Conservation (phyloP, 2,888 invertebrate species). For the Rhorus exstirpatorius region DNA sequence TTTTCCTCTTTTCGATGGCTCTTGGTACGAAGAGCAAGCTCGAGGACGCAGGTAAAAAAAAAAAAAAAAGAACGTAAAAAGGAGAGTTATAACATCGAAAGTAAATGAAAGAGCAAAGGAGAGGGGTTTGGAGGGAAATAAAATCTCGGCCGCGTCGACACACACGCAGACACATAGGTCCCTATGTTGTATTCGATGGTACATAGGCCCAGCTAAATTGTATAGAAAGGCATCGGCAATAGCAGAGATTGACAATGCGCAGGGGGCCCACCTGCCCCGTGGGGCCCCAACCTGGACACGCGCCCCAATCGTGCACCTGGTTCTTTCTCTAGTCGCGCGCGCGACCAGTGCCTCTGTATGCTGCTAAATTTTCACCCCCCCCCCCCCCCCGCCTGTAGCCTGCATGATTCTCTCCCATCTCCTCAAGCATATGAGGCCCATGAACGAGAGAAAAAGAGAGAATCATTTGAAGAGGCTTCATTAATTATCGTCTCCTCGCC, state of each 20-base stretch:
- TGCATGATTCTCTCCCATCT: conserved; percentile 7
- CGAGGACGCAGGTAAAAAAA: conserved; percentile 55
- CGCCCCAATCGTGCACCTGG: conserved; percentile 84
- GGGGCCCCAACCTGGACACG: conserved; percentile 83
- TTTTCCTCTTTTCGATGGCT: background rate
- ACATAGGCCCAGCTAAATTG: conserved; percentile 42
- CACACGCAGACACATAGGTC: conserved; percentile 49
- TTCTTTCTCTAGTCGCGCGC: conserved; percentile 63
- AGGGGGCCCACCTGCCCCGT: conserved; percentile 86
- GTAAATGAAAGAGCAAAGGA: conserved; percentile 57
- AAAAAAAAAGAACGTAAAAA: conserved; percentile 45
- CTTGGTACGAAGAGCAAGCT: conserved; percentile 11
- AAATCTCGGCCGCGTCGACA: conserved; percentile 50
- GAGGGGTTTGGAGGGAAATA: conserved; percentile 26
- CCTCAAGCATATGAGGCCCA: background rate
- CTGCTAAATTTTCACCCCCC: conserved; percentile 51
- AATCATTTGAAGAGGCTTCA: conserved; percentile 4
- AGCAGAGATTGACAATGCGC: conserved; percentile 85
- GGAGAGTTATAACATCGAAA: conserved; percentile 27
- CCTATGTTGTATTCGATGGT: conserved; percentile 30
- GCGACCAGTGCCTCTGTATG: conserved; percentile 52
- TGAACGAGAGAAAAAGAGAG: background rate
- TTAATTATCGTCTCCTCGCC: conserved; percentile 31
- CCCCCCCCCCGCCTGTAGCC: background rate
- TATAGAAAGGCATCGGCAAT: conserved; percentile 73